Percentiles rank a stretch among this genome's conserved stretches.
Conservation (phyloP, 2,888 invertebrate genomes). For the Thymelicus lineola region DNA sequence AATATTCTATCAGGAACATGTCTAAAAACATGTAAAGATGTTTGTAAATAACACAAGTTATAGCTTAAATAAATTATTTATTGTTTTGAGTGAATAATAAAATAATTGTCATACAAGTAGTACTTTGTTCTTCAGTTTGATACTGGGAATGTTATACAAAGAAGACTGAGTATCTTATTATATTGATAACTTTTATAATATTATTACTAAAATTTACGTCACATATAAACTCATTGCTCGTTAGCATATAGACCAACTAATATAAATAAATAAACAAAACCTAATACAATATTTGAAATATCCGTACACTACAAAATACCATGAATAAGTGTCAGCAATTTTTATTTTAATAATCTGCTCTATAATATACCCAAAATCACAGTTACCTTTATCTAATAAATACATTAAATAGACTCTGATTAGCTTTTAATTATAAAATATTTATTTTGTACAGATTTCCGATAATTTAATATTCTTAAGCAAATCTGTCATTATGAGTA, state of each 20-base stretch:
- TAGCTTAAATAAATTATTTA: slow-evolving; percentile 45
- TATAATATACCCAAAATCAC: not conserved
- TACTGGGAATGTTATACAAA: slow-evolving; percentile 1
- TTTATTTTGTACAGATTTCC: no score
- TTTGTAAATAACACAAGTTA: slow-evolving; percentile 24
- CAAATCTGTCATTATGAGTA: no score
- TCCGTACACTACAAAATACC: no score
- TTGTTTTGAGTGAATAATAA: not conserved
- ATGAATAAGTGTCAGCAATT: not conserved
- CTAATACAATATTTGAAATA: no score
- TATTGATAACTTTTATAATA: no score
- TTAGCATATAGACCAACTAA: no score
- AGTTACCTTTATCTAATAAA: not conserved
- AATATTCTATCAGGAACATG: slow-evolving; percentile 52
- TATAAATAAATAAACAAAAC: no score
- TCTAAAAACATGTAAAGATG: slow-evolving; percentile 44
- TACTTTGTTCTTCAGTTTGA: slow-evolving; percentile 6
- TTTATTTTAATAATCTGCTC: not conserved
- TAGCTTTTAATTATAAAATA: no score
- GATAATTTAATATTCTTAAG: no score
- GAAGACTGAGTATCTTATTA: not conserved
- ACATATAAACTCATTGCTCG: no score
- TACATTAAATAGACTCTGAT: no score
- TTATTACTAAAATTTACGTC: not conserved
- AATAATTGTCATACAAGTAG: not conserved